Conservation (phyloP, 1,140 invertebrate genomes). For the Cheumatopsyche charites region DNA sequence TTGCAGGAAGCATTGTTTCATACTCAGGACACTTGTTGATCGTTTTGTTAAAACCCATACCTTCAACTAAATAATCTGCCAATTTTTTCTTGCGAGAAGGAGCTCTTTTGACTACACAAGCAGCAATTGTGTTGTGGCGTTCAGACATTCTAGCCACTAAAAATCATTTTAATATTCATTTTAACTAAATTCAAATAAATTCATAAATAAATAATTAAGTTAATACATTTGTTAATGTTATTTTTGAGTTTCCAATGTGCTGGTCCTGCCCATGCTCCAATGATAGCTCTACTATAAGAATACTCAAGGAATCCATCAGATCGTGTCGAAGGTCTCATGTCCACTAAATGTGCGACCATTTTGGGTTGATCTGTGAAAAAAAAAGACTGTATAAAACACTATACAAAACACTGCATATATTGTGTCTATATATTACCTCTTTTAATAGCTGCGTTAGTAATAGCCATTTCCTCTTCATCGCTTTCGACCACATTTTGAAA, state of each 20-base stretch:
- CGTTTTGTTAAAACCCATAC: conserved; percentile 53
- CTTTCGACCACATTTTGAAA: conserved; percentile 56
- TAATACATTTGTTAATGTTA: conserved; percentile 55
- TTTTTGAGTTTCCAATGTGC: conserved; percentile 74
- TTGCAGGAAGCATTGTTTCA: conserved; percentile 53
- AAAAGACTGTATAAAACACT: too few relatives aligned
- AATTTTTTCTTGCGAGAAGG: conserved; percentile 51
- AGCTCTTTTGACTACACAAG: conserved; percentile 34
- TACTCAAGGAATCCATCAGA: conserved; percentile 66
- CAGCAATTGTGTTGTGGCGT: conserved; percentile 52
- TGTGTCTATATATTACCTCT: conserved; percentile 41
- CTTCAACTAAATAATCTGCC: conserved; percentile 54
- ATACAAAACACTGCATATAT: too few relatives aligned
- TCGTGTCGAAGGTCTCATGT: conserved; percentile 55
- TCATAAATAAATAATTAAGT: conserved; percentile 41
- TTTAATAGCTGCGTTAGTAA: conserved; percentile 54
- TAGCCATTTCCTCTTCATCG: conserved; percentile 58
- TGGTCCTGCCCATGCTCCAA: conserved; percentile 76
- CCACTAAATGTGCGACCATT: conserved; percentile 51
- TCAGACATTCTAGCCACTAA: conserved; percentile 55
- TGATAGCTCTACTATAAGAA: conserved; percentile 68
- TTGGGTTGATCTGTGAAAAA: conserved; percentile 46
- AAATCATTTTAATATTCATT: conserved; percentile 31
- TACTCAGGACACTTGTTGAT: conserved; percentile 52
- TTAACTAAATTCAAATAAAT: conserved; percentile 24